Base-by-base conservation (phyloP, 1,140 invertebrate species). In the Platyura marginata region DNA sequence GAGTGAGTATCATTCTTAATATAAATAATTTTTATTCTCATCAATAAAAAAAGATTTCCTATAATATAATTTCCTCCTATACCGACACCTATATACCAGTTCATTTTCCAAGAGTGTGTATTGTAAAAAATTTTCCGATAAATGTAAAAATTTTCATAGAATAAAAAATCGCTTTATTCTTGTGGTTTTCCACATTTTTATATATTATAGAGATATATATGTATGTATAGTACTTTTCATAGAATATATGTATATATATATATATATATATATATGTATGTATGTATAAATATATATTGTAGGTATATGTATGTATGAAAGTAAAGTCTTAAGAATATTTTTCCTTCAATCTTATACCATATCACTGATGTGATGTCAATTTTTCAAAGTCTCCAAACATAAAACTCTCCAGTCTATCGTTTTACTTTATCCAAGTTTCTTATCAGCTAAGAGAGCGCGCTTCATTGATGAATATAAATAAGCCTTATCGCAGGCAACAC, bases 401-500 rank as follows among this genome's bases (percentile, higher is more conserved):
- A 36, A 36, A 36, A 36, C 34, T 36, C 34, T 16, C 34, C 34
- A 36, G 34, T 36, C 15, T 36, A 36, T 36, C 34, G 15, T 36
- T 36, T 36, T 36, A 36, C 15, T 36, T 36, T 9, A 36, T 36
- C 34, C 34, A 11, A 11, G 34, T 9, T 36, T 36, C 34, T 36
- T 36, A 36, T 36, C 34, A 16, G 34, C 9, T 16, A 36, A 36
- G 9, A 36, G 34, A 36, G 34, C 34, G 34, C 34, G 34, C 15
- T 36, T 16, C 9, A 36, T 36, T 36, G 34, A 36, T 36, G 34
- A 36, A 36, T 36, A 36, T 36, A 36, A 36, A 36, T 36, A 36
- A 36, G 34, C 9, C 34, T 36, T 36, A 36, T 36, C 34, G 15
- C 15, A 11, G 34, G 34, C 34, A 36, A 36, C 34, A 36, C 34